Evolutionary conservation across 2,888 invertebrate genomes (phyloP), one percentile per base, ranked within the genome.

Genomic region (Leptodirus hochenwartii): DNA sequence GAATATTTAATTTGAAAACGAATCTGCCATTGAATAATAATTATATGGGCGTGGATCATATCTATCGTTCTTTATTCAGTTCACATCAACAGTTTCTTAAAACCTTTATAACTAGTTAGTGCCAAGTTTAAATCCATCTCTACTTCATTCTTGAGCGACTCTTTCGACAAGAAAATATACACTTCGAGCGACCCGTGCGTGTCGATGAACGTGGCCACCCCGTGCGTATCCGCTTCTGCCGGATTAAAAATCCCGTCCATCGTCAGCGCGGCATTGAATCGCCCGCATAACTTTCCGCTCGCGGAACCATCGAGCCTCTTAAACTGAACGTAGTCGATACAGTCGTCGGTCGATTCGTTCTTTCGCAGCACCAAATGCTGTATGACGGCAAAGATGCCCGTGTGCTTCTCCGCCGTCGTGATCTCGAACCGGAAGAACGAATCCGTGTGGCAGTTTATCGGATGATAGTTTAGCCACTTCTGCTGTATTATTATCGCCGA

Each of bases 281-380:
- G 22, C 2, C 55, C 58, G 37, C 58, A 58, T 34, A 49, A 48
- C 37, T 47, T 43, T 22, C 38, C 29, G 22, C 50, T 47, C 12
- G 32, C 25, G 10, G 41, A 32, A 13, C 46, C 36, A 37, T 54
- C 51, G 41, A 47, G 42, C 30, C 45, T 35, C 31, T 39, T 45
- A 35, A 56, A 56, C 45, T 56, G 44, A 30, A 65, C 45, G 35
- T 55, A 64, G 45, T 64, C 64, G 11, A 61, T 44, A 34, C 65
- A 64, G 13, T 52, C 47, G 2, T 48, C 46, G 4, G 44, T 52
- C 10, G 47, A 43, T 4, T 37, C 27, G 34, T 57, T 50, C 28
- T 44, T 45, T 17, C 62, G 47, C 11, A 63, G 47, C 10, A 51
- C 51, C 45, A 65, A 48, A 27, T 49, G 53, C 38, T 65, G 64